Percentiles rank a stretch among this genome's conserved stretches.
phyloP scores from a whole-genome alignment of 2,797 vertebrate species.

The Pyrocephalus nanus region DNA sequence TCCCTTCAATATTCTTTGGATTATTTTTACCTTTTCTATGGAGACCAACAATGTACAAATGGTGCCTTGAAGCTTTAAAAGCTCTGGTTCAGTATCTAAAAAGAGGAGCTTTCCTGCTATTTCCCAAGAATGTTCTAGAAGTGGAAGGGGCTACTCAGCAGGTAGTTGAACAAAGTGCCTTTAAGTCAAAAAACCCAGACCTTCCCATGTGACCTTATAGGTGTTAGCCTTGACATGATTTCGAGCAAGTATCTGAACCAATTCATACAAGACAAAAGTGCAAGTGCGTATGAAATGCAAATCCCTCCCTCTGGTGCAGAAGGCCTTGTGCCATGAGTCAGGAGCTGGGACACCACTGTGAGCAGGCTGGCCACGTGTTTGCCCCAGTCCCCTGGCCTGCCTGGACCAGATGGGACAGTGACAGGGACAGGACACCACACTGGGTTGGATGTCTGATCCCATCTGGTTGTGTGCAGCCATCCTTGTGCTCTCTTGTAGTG shows the following conservation, averaged over 20 bases:
- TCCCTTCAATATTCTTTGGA: neutral
- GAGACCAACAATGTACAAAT: neutral
- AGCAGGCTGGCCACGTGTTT: neutral
- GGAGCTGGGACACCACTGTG: neutral
- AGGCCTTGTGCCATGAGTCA: neutral
- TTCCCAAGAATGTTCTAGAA: neutral
- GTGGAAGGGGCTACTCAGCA: neutral
- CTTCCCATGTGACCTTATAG: neutral
- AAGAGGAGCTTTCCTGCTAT: neutral
- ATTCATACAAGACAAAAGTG: neutral
- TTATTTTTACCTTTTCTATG: neutral
- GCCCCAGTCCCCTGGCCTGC: neutral
- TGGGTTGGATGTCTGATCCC: neutral
- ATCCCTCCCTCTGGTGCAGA: neutral
- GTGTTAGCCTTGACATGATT: neutral
- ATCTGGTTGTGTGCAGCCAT: neutral
- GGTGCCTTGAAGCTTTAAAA: neutral
- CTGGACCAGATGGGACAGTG: neutral
- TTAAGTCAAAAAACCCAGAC: rapidly evolving
- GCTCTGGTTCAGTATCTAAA: neutral
- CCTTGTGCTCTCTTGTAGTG: neutral
- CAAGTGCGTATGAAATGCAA: neutral
- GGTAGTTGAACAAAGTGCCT: neutral
- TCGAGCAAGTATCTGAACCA: neutral
- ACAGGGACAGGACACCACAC: rapidly evolving